Evolutionary conservation across 2,888 invertebrate species (phyloP), one percentile per base, ranked within the genome.

Genomic region (Nowickia ferox): DNA sequence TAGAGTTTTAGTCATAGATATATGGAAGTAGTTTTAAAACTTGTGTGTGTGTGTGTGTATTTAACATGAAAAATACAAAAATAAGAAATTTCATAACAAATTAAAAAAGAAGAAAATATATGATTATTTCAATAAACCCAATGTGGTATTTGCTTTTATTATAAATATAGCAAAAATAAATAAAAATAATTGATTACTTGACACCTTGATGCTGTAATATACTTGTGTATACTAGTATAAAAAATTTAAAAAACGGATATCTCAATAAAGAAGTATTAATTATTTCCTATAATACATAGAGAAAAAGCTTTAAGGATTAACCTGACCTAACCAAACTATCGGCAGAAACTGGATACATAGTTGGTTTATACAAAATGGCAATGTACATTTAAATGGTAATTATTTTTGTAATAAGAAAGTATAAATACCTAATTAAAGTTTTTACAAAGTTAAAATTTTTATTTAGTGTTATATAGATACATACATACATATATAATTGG

Each of bases 231-330:
- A 30, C 30, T 19, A n/a, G 38, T 22, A 59, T 42, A 55, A 48
- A 55, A 72, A 55, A 71, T 11, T 38, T 42, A 38, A 55, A 46
- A 40, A 74, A 59, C 59, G 30, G 30, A 51, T 17, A 65, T 55
- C 57, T 51, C 68, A 75, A 66, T 51, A 61, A 61, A 63, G 72
- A 85, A 79, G 79, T 83, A 86, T 83, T 83, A 81, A 72, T 65
- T 51, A 71, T 53, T 72, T 77, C 72, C 51, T 81, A 77, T 74
- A 76, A 59, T 40, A 53, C 48, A 74, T 63, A 66, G 65, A 57
- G 2, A 22, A 53, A 80, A 69, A 46, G 40, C 22, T 6, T 19
- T 55, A 82, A 66, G 77, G 83, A 77, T 77, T 77, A 72, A 48
- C 30, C 40, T 57, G 38, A 76, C 76, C 55, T 57, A 71, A 40